Conservation (phyloP, 2,113 vertebrate genomes). For the Antechinus flavipes region DNA sequence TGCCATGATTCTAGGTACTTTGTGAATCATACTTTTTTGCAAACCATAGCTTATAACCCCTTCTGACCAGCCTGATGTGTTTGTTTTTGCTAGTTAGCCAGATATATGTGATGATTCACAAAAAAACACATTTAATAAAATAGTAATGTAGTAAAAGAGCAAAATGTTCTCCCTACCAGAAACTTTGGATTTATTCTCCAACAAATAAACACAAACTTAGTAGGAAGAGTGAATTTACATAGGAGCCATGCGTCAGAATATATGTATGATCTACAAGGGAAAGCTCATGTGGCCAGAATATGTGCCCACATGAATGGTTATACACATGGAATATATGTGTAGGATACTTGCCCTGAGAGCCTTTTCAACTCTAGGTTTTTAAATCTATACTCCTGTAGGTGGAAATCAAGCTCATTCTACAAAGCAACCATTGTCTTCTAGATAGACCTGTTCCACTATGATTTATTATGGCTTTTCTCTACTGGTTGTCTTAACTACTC, state of each 20-base stretch:
- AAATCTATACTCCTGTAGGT: background rate
- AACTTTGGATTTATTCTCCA: background rate
- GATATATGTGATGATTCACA: background rate
- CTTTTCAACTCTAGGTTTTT: background rate
- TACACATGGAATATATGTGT: background rate
- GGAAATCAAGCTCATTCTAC: background rate
- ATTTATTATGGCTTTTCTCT: background rate
- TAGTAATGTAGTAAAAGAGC: background rate
- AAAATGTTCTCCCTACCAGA: background rate
- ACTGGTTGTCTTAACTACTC: background rate
- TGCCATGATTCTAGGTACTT: background rate
- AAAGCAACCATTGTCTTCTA: background rate
- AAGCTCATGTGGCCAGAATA: background rate
- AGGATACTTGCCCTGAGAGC: background rate
- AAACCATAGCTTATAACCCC: background rate
- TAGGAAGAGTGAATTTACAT: background rate
- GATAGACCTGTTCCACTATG: background rate
- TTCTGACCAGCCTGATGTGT: background rate
- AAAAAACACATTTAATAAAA: background rate
- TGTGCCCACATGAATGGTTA: background rate
- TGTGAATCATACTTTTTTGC: background rate
- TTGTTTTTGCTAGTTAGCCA: background rate
- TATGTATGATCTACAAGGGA: background rate
- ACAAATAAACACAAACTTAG: background rate
- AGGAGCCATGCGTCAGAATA: background rate